Base-by-base conservation (phyloP, 2,888 invertebrate genomes). In the Halocaridina rubra region DNA sequence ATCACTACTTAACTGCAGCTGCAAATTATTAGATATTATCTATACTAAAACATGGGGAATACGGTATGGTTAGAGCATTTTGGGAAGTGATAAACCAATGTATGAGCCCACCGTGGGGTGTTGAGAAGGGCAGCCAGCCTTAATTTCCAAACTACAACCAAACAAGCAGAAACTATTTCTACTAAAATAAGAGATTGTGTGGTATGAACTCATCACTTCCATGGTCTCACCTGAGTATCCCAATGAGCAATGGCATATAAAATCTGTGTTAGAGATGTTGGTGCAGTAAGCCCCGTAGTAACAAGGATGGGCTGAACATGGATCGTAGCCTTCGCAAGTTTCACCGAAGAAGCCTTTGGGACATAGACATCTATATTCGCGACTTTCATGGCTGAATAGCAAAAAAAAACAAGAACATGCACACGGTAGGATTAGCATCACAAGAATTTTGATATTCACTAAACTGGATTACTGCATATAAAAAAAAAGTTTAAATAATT, bases 161-260 rank as follows among this genome's bases (percentile, higher is more conserved):
- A n/a, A n/a, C n/a, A n/a, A n/a, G n/a, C n/a, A n/a, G n/a, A n/a
- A n/a, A n/a, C n/a, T n/a, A n/a, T n/a, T n/a, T n/a, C n/a, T n/a
- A n/a, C n/a, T n/a, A n/a, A n/a, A n/a, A n/a, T n/a, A n/a, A n/a
- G n/a, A n/a, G n/a, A n/a, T 64, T 4, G 4, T n/a, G 33, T 13
- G 16, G 1, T 67, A 46, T 27, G 30, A 39, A 67, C 64, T 3
- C 3, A 30, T 13, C 2, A 13, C 57, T 13, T 69, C 46, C 8
- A 4, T n/a, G 7, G 53, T 0, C 53, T n/a, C 53, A 81, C 81
- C 81, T 29, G 32, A 64, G 22, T 81, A 81, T 46, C 81, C 81
- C 27, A 69, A 53, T 29, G 64, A 53, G 57, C 81, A 81, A 30
- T 53, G 67, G 53, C 81, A 81, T 4, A 19, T 22, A 13, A 75